Evolutionary conservation across 2,113 vertebrate genomes (phyloP), one percentile per base, ranked within the genome.

Genomic region (Cyrtonyx montezumae): DNA sequence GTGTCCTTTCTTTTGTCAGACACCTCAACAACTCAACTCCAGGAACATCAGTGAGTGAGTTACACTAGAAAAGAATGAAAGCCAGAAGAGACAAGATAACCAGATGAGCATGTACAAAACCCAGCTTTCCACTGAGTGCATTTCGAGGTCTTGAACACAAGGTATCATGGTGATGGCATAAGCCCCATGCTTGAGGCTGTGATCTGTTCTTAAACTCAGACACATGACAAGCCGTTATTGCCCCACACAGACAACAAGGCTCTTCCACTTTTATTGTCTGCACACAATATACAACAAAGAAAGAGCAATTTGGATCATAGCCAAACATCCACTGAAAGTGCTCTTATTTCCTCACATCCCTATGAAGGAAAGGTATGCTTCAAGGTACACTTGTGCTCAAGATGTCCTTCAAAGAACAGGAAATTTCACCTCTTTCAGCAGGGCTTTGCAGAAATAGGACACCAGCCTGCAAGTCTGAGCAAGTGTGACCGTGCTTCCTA

Each of bases 1-100:
- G 25, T 46, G 34, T 74, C 34, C 69, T 75, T 94, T 95, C 94
- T 88, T 83, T 34, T 75, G 75, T 48, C 79, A 80, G 36, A 19
- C 48, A 36, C 68, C 74, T 55, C 28, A 68, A 13, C 74, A 73
- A 74, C 23, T 66, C 70, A 65, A 19, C 81, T 58, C 32, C 21
- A 40, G 79, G 13, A 79, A 3, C 11, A 77, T 20, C 78, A 59
- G 40, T 16, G 26, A 61, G 53, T 8, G 34, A 14, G 43, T 46
- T 13, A 49, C 32, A 81, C 28, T 14, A 70, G 53, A 12, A 18
- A 30, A 77, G 26, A 73, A 7, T 3, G 2, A 7, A 85, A 88
- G 10, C 22, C 75, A 65, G 62, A 32, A 32, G 40, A 37, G 13
- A 15, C 51, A 61, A 77, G 51, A 85, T 22, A 30, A 91, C 6